Evolutionary conservation across 2,797 vertebrate genomes (phyloP), one percentile per base, ranked within the genome.

Genomic region (Molossus molossus): DNA sequence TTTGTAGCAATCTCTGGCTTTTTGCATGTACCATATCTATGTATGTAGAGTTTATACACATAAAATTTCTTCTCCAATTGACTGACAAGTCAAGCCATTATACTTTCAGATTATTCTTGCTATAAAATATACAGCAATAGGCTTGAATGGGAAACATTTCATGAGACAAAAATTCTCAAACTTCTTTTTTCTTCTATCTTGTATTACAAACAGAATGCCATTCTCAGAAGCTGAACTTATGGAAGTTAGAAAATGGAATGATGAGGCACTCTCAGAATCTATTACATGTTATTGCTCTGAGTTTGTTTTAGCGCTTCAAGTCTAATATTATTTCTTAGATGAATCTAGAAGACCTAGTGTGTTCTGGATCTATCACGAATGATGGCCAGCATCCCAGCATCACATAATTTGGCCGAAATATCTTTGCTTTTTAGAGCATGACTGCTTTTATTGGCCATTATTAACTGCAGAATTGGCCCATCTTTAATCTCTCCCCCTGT

Each of bases 391-490:
- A 12, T n/a, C 57, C 75, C 29, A 75, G 69, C 33, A 62, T 83
- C 55, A 79, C 20, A 11, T 57, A 77, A 48, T 6, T 53, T 85
- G 62, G 13, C 75, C 79, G 55, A 21, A 76, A 86, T 69, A 87
- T 53, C 40, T 84, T 80, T 88, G 64, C 1, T 53, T 96, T 95
- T 95, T 82, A 81, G 57, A 89, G n/a, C 40, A 75, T 93, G 76
- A 79, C 85, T 88, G 48, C 23, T 83, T 82, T 91, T 55, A 58
- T 87, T 60, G 69, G 69, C 45, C 94, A 29, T 91, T 88, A 21
- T 37, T 90, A 90, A n/a, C 37, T 77, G 27, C 75, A 94, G 85
- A 81, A 84, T 82, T 94, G 82, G 8, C 48, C 53, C 45, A 6
- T 85, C 40, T 95, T 92, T 95, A 95, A 81, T 94, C 25, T 88